Evolutionary conservation across 2,113 vertebrate species (phyloP), one percentile per base, ranked within the genome.

Genomic region (Boleophthalmus pectinirostris): DNA sequence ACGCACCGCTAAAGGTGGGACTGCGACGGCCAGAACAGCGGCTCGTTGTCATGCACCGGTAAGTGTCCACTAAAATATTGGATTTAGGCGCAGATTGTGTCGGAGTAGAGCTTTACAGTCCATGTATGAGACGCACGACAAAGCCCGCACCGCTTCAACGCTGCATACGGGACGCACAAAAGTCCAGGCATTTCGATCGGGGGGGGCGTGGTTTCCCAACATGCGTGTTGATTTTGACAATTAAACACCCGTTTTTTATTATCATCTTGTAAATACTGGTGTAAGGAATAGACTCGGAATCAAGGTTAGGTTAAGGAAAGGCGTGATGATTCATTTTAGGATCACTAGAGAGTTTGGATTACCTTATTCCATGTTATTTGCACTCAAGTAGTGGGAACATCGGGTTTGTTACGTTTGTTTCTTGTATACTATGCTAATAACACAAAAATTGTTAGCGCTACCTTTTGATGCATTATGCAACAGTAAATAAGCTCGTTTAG

Each of bases 21-120:
- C 67, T 58, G 77, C 68, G 66, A 57, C 78, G 77, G 83, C 69
- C 79, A 45, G 70, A 61, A 29, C 75, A 64, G 74, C 73, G 33
- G 84, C 87, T 85, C 83, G 92, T 87, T 91, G 84, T 92, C 90
- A 91, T 86, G 91, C 76, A 75, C 86, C 86, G 94, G 94, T 94
- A 88, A 93, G 92, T 25, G 0, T 21, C 25, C 49, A 7, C 1
- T 11, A 18, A 13, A 1, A 24, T 16, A 24, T 1, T 15, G 1
- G 13, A 63, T 21, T 73, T 38, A 29, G 6, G 3, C 14, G 8
- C 24, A 1, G 49, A 47, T 29, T 33, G 51, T 29, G 29, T 16
- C 3, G 45, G 0, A 2, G 57, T 16, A 0, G 51, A 1, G 2
- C 11, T 58, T 18, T 25, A 7, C 82, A 75, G 68, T 68, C 70